Percentiles rank a stretch among this genome's conserved stretches.
Conservation (phyloP, 2,113 vertebrate species). For the Myanophis thanlyinensis region DNA sequence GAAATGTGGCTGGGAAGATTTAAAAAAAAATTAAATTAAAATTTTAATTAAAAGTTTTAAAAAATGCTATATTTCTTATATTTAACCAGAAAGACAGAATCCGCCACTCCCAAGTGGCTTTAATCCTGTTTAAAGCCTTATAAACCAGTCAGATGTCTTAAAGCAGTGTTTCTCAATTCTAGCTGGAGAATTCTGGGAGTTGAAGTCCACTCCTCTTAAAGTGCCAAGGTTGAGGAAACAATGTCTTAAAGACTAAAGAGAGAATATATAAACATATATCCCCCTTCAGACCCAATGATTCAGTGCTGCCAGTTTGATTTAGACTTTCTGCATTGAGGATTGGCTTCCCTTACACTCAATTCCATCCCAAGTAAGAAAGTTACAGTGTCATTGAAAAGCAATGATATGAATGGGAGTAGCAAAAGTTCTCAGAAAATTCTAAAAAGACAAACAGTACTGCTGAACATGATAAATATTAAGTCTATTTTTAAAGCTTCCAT, state of each 20-base stretch:
- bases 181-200: background rate
- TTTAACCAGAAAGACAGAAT: background rate
- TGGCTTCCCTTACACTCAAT: background rate
- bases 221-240: background rate
- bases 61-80: background rate
- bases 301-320: background rate
- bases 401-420: slow-evolving; percentile 9
- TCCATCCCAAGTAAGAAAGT: background rate
- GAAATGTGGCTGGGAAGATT: background rate
- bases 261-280: no score
- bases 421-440: background rate
- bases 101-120: no score
- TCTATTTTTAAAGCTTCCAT: background rate
- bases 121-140: background rate
- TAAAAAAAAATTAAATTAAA: no score
- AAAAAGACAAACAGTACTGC: background rate
- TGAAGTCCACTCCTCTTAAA: background rate
- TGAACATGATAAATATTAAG: accelerated
- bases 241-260: background rate
- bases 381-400: slow-evolving; percentile 39
- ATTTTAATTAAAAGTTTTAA: no score
- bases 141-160: slow-evolving; percentile 27
- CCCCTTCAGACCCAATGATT: background rate
- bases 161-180: background rate
- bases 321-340: background rate